These are phyloP conservation scores for Acheta domesticus DNA, from an alignment of 2,888 invertebrate species.

Conservation along the genomic window DNA sequence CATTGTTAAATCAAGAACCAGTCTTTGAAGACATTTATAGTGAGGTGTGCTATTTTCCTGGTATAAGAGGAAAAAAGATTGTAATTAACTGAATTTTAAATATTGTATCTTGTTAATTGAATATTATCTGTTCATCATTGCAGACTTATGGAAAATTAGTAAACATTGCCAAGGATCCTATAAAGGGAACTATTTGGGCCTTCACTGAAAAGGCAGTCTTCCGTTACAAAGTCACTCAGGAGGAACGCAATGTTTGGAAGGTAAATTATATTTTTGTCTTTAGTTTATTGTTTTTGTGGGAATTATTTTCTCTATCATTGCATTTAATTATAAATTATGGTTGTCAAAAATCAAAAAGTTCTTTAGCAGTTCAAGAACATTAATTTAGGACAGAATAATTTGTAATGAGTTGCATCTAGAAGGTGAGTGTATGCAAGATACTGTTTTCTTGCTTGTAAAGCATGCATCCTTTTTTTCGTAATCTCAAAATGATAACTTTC, in stretches of 20 bases:
- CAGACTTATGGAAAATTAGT: slow-evolving; percentile 71
- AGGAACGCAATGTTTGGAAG: slow-evolving; percentile 83
- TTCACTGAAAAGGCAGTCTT: slow-evolving; percentile 81
- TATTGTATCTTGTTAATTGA: too few relatives aligned
- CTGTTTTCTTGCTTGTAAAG: too few relatives aligned
- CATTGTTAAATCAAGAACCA: slow-evolving; percentile 77
- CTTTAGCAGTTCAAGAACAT: neutral
- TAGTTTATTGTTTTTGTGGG: neutral
- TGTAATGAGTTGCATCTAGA: neutral
- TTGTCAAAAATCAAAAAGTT: neutral
- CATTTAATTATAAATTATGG: neutral
- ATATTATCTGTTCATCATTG: slow-evolving; percentile 30
- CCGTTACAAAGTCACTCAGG: slow-evolving; percentile 77
- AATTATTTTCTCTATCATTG: neutral
- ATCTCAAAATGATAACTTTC: too few relatives aligned
- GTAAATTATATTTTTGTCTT: slow-evolving; percentile 31
- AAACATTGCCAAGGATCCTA: slow-evolving; percentile 75
- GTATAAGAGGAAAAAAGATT: too few relatives aligned
- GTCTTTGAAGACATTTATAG: slow-evolving; percentile 82
- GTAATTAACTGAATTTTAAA: too few relatives aligned
- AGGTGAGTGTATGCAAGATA: neutral
- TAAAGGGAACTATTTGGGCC: slow-evolving; percentile 74
- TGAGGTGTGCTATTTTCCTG: slow-evolving; percentile 49
- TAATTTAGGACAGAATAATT: neutral
- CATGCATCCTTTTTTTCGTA: too few relatives aligned